phyloP scores from a whole-genome alignment of 2,113 vertebrate genomes.

The Nycticebus coucang region DNA sequence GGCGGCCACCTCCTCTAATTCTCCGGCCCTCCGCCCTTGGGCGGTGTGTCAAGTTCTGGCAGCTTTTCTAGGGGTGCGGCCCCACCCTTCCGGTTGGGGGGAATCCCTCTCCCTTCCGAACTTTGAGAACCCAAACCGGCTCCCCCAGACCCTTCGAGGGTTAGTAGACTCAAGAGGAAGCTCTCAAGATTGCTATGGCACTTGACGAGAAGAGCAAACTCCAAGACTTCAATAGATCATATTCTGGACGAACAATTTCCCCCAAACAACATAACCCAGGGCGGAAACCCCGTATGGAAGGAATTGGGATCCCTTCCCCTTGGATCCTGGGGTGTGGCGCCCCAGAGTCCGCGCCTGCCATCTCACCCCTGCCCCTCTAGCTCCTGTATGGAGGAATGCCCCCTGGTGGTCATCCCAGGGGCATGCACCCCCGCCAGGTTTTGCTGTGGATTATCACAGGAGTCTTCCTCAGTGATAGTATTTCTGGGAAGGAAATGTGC shows the following conservation, averaged over 20 bases:
- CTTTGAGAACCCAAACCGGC: fast-evolving
- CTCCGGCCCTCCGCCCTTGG: fast-evolving
- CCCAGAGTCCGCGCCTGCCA: fast-evolving
- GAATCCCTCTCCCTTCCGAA: fast-evolving
- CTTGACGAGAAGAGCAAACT: neutral
- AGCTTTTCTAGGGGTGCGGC: neutral
- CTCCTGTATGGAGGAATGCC: neutral
- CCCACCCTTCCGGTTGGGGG: too few relatives aligned
- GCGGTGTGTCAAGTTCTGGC: fast-evolving
- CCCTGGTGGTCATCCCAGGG: neutral
- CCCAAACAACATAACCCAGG: fast-evolving
- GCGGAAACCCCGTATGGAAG: neutral
- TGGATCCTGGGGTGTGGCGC: fast-evolving
- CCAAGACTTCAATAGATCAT: neutral
- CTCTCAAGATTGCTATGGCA: neutral
- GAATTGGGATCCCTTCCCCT: neutral
- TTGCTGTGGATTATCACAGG: neutral
- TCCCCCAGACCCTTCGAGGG: fast-evolving
- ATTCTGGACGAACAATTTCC: too few relatives aligned
- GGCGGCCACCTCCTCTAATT: too few relatives aligned
- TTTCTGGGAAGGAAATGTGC: neutral
- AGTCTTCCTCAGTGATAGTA: neutral
- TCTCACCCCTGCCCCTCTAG: fast-evolving
- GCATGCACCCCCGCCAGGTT: neutral
- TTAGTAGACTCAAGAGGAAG: neutral